Percentiles rank a stretch among this genome's conserved stretches.
These are phyloP conservation scores for Listronotus oregonensis DNA, from an alignment of 1,140 invertebrate species.

Conservation along the genomic window DNA sequence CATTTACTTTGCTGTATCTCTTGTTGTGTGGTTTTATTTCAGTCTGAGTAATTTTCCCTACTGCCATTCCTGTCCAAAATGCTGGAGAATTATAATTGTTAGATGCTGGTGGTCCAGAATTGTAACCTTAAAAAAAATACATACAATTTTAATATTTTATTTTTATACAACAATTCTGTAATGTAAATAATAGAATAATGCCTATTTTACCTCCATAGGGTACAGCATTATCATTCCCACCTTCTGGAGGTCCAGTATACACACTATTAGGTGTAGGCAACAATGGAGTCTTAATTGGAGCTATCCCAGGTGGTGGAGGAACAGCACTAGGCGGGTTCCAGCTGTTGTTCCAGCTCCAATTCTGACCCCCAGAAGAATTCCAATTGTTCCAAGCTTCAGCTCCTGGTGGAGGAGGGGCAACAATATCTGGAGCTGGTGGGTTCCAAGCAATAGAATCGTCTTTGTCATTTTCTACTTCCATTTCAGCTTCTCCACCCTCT, in stretches of 20 bases:
- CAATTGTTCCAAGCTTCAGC: constrained; percentile 46
- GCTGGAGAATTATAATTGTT: constrained; percentile 37
- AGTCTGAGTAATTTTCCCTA: constrained; percentile 32
- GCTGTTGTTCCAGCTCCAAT: constrained; percentile 60
- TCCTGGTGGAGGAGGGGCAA: constrained; percentile 46
- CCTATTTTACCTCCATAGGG: constrained; percentile 44
- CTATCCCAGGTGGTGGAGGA: constrained; percentile 57
- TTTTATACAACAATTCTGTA: constrained; percentile 1
- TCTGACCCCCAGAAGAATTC: constrained; percentile 47
- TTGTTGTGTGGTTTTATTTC: constrained; percentile 52
- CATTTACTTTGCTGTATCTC: constrained; percentile 52
- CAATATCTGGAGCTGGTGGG: constrained; percentile 28
- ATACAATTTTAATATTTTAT: not conserved
- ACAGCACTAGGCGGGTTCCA: constrained; percentile 54
- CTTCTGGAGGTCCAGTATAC: constrained; percentile 50
- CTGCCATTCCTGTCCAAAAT: constrained; percentile 41
- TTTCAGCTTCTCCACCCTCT: constrained; percentile 80
- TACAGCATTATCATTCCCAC: constrained; percentile 45
- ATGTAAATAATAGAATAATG: constrained; percentile 10
- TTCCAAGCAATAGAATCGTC: constrained; percentile 55
- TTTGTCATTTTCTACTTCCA: constrained; percentile 80
- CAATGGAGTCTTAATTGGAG: constrained; percentile 54
- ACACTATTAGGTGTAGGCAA: constrained; percentile 56
- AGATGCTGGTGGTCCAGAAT: not conserved
- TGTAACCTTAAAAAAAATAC: constrained; percentile 12